Conservation (phyloP, 2,888 invertebrate genomes). For the Drosophila kanekoi region DNA sequence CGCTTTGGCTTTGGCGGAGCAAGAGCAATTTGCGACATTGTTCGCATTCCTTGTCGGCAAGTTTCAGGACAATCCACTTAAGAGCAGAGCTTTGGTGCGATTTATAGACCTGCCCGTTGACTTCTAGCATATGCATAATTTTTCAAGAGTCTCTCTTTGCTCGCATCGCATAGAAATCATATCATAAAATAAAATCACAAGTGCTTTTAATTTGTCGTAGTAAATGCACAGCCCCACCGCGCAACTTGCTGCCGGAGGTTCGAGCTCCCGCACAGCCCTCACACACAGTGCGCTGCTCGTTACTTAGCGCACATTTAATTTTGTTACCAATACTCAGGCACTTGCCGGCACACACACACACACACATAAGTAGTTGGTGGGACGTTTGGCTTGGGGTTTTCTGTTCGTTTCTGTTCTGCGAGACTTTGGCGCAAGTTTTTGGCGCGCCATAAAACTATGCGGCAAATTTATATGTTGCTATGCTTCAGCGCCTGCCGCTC, state of each 20-base stretch:
- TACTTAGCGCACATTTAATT: slow-evolving; percentile 79
- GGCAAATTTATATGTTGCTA: slow-evolving; percentile 73
- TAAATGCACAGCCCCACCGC: slow-evolving; percentile 52
- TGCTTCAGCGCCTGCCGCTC: slow-evolving; percentile 54
- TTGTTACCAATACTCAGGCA: slow-evolving; percentile 67
- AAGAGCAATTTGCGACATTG: slow-evolving; percentile 50
- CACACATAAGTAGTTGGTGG: slow-evolving; percentile 29
- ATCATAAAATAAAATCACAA: slow-evolving; percentile 78
- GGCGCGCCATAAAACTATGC: slow-evolving; percentile 73
- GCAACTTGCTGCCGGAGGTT: slow-evolving; percentile 6
- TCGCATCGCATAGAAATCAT: slow-evolving; percentile 56
- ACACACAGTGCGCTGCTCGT: slow-evolving; percentile 43
- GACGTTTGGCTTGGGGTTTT: slow-evolving; percentile 1
- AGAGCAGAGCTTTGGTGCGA: slow-evolving; percentile 37
- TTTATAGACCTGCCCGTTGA: slow-evolving; percentile 75
- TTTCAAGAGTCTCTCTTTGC: slow-evolving; percentile 60
- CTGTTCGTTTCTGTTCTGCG: neutral
- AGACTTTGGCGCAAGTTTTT: slow-evolving; percentile 54
- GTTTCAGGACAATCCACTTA: slow-evolving; percentile 44
- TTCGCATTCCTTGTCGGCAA: slow-evolving; percentile 39
- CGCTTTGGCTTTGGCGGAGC: slow-evolving; percentile 2
- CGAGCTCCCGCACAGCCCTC: neutral
- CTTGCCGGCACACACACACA: slow-evolving; percentile 15
- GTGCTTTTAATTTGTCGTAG: slow-evolving; percentile 78
- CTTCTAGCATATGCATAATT: slow-evolving; percentile 79